phyloP scores from a whole-genome alignment of 2,113 vertebrate genomes.

The Anas platyrhynchos region DNA sequence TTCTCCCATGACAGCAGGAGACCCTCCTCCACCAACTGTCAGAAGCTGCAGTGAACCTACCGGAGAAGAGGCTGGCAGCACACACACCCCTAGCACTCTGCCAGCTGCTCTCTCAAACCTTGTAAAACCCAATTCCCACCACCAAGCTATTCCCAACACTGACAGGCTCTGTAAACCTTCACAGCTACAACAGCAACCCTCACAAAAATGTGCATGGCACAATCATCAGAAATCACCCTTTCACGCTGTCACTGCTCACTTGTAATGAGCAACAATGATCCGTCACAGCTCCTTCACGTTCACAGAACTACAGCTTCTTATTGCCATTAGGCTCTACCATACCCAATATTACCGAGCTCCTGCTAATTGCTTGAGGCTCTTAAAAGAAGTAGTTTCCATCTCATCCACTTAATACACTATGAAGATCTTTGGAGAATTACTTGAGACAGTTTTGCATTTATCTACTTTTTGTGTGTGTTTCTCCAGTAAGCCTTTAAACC shows the following conservation, averaged over 20 bases:
- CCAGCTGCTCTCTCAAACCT: not conserved
- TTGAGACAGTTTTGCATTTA: not conserved
- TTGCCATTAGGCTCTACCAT: not conserved
- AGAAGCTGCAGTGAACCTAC: not conserved
- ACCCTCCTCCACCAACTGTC: not conserved
- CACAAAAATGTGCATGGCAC: not conserved
- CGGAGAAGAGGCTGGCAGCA: not conserved
- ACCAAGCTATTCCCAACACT: not conserved
- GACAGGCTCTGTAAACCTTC: not conserved
- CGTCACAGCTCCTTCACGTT: not conserved
- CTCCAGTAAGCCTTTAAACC: not conserved
- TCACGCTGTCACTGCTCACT: not conserved
- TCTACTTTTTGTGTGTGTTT: not conserved
- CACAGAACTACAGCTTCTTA: not conserved
- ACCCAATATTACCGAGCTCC: not conserved
- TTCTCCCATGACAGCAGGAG: conserved; percentile 23
- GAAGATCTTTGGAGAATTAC: not conserved
- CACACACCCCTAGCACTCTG: not conserved
- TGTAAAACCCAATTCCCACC: not conserved
- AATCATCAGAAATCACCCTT: not conserved
- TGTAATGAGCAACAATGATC: not conserved
- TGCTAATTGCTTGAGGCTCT: not conserved
- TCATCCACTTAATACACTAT: not conserved
- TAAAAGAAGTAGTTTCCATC: not conserved
- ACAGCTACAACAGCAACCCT: not conserved